Evolutionary conservation across 2,113 vertebrate genomes (phyloP).

Genomic region (Nansenia antarctica): DNA sequence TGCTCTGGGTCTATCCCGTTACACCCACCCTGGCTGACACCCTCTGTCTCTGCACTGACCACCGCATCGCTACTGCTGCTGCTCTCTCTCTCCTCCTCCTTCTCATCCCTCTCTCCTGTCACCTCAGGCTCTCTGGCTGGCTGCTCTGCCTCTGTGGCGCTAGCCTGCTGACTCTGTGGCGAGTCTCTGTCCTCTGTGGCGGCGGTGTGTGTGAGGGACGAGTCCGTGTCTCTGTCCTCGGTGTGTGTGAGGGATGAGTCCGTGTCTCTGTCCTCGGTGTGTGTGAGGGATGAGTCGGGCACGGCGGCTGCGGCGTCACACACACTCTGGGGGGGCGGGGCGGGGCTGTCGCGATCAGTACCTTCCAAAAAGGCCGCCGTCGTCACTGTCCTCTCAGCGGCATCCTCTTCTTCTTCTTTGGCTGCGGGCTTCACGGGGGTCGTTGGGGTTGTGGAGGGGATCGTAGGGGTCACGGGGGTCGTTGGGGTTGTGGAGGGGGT

Average conservation of each 20-base stretch:
- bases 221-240: too few species aligned
- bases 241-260: too few species aligned
- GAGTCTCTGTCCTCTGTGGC: too few species aligned
- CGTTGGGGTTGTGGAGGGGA: background rate
- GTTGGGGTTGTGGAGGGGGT: background rate
- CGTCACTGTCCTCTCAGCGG: too few species aligned
- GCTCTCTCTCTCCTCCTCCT: background rate
- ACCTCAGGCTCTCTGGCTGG: background rate
- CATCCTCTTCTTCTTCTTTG: slow-evolving; percentile 46
- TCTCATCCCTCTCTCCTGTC: background rate
- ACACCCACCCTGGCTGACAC: background rate
- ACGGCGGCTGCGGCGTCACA: slow-evolving; percentile 10
- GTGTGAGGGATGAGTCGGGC: too few species aligned
- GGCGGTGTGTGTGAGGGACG: too few species aligned
- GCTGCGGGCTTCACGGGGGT: background rate
- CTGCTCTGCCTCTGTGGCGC: background rate
- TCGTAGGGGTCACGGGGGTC: background rate
- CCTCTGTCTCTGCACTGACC: background rate
- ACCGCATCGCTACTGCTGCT: background rate
- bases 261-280: too few species aligned
- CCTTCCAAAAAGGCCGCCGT: too few species aligned
- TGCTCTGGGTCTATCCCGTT: background rate
- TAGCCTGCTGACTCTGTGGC: background rate
- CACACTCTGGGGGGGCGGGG: slow-evolving; percentile 30
- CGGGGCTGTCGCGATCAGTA: too few species aligned